These are phyloP conservation scores for Tyrannus savana DNA, from an alignment of 2,113 vertebrate species.

Conservation along the genomic window DNA sequence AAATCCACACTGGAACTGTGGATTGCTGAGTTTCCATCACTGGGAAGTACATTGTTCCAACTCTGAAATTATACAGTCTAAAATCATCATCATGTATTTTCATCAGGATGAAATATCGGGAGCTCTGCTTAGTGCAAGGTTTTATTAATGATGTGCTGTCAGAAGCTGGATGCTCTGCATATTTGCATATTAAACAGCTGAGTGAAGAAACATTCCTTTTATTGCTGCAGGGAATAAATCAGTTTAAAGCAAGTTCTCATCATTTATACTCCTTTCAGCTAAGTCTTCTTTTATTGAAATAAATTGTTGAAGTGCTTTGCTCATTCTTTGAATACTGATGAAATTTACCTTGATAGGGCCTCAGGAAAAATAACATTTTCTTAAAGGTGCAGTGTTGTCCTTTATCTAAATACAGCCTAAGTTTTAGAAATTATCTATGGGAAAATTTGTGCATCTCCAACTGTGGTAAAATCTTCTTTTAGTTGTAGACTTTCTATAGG, in stretches of 20 bases:
- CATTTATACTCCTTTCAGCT: conserved; percentile 91
- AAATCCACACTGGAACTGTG: conserved; percentile 38
- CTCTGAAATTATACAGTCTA: conserved; percentile 93
- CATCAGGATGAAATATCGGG: conserved; percentile 99
- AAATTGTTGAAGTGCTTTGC: conserved; percentile 91
- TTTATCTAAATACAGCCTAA: conserved; percentile 34
- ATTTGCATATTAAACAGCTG: conserved; percentile 99
- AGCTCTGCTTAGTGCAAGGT: conserved; percentile 90
- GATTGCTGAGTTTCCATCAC: conserved; percentile 75
- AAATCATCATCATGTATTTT: conserved; percentile 99
- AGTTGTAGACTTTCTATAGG: accelerated
- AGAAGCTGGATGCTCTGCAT: conserved; percentile 98
- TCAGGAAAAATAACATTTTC: conserved; percentile 81
- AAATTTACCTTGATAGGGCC: conserved; percentile 87
- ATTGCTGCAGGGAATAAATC: conserved; percentile 98
- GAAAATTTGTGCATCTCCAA: conserved; percentile 29
- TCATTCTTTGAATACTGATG: conserved; percentile 89
- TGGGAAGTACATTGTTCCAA: conserved; percentile 83
- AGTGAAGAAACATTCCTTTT: conserved; percentile 93
- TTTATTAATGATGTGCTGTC: conserved; percentile 99
- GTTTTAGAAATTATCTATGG: conserved; percentile 53
- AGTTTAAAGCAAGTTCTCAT: conserved; percentile 98
- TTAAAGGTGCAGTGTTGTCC: conserved; percentile 78
- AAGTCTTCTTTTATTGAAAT: conserved; percentile 96
- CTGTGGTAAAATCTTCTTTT: background rate